Evolutionary conservation across 2,888 invertebrate genomes (phyloP), one percentile per base, ranked within the genome.

Genomic region (Venustoraphidia nigricollis): DNA sequence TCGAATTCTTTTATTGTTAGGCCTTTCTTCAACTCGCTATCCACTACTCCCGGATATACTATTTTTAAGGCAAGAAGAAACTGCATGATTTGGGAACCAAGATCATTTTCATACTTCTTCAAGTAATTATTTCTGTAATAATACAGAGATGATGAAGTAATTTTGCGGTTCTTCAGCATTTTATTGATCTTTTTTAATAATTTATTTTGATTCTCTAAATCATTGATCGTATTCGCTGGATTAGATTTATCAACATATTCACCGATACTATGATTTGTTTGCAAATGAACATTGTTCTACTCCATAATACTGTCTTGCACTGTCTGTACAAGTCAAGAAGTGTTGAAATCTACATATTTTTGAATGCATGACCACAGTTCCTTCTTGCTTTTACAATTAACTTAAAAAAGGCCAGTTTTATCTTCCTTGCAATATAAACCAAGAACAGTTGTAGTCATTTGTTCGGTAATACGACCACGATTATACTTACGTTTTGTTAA

Each of bases 361-460:
- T 45, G 34, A 4, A 54, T 53, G 9, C 43, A 53, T 5, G 53
- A 50, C 53, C 51, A 53, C 45, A 54, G 40, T 34, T 54, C 50
- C 14, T 44, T 42, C 36, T 54, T 52, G 37, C 50, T 37, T 44
- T 35, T 49, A 2, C 41, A 10, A 45, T 51, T 49, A 8, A 51
- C 48, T 11, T 36, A 13, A 17, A 50, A 52, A 10, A 51, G 43
- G 9, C 53, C 52, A n/a, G 36, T 36, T 17, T 54, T 52, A 38
- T 53, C 52, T 47, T 54, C 52, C 37, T 53, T 52, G 39, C 50
- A 52, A 44, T 51, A 53, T 35, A 54, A 42, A 10, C 53, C 48
- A 3, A 53, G 40, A 38, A 54, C 50, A 27, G 50, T 51, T 36
- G 43, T 49, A 9, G 53, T 52, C 53, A 53, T 51, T 38, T n/a